Evolutionary conservation across 2,113 vertebrate genomes (phyloP), one percentile per base, ranked within the genome.

Genomic region (Helogale parvula): DNA sequence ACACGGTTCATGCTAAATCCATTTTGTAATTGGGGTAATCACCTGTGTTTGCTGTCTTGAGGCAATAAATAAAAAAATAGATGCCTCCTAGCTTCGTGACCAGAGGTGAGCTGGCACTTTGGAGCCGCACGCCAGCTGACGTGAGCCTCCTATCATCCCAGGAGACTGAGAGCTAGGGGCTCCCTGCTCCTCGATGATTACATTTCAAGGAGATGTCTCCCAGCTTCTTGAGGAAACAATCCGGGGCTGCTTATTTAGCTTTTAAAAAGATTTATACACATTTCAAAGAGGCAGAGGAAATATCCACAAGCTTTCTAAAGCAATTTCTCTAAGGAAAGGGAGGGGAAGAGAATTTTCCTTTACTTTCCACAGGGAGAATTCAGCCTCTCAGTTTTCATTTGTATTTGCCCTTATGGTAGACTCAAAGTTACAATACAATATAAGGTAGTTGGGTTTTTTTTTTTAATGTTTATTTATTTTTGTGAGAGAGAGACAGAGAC

Each of bases 331-430:
- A 57, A 90, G 9, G 23, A 50, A 80, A 95, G 31, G 5, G 2
- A 16, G 0, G 1, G 2, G 9, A 2, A 8, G 38, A 4, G 41
- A 71, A 14, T 11, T n/a, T 35, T 65, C 31, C 38, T 82, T 11
- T 68, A 38, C 52, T 77, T 86, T 79, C 29, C 80, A 54, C 11
- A n/a, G n/a, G 19, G 45, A 41, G n/a, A 71, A 68, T 12, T 54
- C 71, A 89, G 33, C 41, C 23, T 74, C 38, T 82, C 90, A 35
- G 6, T 65, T 94, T 87, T 87, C 60, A 95, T 95, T 52, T 81
- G 23, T 41, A 52, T 88, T 81, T 79, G n/a, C 7, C 10, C 29
- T 41, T 41, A 11, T 0, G 54, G 19, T 10, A 71, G 57, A 76
- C 11, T 52, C 90, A 83, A 54, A 81, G 54, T 72, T 65, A 81